These are phyloP conservation scores for Macrostomum lignano DNA, from an alignment of 1,140 invertebrate species.

Conservation along the genomic window DNA sequence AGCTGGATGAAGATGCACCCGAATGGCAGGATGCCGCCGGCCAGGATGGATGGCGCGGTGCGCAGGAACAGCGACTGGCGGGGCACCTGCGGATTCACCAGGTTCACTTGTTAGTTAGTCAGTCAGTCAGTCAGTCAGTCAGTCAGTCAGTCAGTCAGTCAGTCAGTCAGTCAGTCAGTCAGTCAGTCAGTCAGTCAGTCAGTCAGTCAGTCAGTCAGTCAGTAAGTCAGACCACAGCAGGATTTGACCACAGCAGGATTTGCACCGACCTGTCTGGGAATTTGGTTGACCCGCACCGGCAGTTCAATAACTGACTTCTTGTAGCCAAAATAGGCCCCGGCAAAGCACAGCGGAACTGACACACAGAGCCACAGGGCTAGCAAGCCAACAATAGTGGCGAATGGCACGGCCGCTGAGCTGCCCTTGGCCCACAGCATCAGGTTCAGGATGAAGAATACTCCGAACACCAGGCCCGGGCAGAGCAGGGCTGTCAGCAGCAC, in stretches of 20 bases:
- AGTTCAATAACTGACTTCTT: too few species aligned
- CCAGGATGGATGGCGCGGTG: constrained; percentile 49
- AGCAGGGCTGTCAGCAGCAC: constrained; percentile 75
- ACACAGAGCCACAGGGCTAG: constrained; percentile 84
- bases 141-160: too few species aligned
- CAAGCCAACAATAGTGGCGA: constrained; percentile 81
- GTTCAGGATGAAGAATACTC: constrained; percentile 79
- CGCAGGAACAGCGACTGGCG: constrained; percentile 87
- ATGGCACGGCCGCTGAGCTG: constrained; percentile 77
- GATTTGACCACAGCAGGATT: too few species aligned
- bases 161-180: too few species aligned
- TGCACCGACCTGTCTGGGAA: constrained; percentile 77
- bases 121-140: too few species aligned
- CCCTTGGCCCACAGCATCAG: constrained; percentile 70
- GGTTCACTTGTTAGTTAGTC: too few species aligned
- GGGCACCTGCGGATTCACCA: too few species aligned
- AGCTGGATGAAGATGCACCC: constrained; percentile 97
- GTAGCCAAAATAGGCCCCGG: constrained; percentile 87
- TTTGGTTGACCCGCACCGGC: constrained; percentile 88
- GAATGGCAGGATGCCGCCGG: constrained; percentile 90
- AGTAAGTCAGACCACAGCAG: too few species aligned
- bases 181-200: too few species aligned
- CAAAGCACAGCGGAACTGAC: constrained; percentile 82
- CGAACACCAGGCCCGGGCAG: constrained; percentile 71
- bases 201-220: too few species aligned